phyloP scores from a whole-genome alignment of 2,888 invertebrate species.

The Leucophenga maculata region DNA sequence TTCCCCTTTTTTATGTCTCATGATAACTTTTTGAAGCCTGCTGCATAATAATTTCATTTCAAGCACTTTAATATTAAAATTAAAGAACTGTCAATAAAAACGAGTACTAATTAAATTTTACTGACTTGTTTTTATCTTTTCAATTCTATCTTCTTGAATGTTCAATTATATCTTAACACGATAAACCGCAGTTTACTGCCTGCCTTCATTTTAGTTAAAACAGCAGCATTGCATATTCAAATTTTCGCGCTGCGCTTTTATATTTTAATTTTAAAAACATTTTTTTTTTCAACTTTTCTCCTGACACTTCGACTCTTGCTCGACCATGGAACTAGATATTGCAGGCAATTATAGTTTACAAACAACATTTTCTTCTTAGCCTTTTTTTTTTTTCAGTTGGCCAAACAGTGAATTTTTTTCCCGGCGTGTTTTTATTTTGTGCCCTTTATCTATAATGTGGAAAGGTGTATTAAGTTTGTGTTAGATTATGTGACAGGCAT shows the following conservation, averaged over 20 bases:
- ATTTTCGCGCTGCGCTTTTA: conserved; percentile 28
- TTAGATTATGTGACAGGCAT: too few species aligned
- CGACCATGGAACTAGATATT: conserved; percentile 43
- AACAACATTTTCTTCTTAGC: conserved; percentile 38
- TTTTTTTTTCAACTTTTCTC: too few species aligned
- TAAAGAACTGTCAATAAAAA: too few species aligned
- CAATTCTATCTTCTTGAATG: too few species aligned
- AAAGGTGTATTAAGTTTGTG: too few species aligned
- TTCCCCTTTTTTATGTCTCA: too few species aligned
- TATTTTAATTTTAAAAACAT: conserved; percentile 39
- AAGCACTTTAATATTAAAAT: too few species aligned
- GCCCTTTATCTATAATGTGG: not conserved
- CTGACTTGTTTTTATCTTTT: too few species aligned
- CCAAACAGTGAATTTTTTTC: not conserved
- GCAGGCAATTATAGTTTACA: conserved; percentile 59
- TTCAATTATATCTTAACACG: not conserved
- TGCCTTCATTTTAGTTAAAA: too few species aligned
- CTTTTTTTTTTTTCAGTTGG: conserved; percentile 20
- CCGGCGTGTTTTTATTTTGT: not conserved
- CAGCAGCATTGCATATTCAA: not conserved
- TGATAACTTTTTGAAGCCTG: too few species aligned
- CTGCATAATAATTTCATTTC: too few species aligned
- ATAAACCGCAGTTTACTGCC: not conserved
- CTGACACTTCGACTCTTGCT: conserved; percentile 23
- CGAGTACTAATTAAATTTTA: too few species aligned